A percentile compares a stretch with the other conserved stretches of the same genome.
These are phyloP conservation scores for Aphelenchoides besseyi DNA, from an alignment of 1,140 invertebrate genomes.

Conservation along the genomic window DNA sequence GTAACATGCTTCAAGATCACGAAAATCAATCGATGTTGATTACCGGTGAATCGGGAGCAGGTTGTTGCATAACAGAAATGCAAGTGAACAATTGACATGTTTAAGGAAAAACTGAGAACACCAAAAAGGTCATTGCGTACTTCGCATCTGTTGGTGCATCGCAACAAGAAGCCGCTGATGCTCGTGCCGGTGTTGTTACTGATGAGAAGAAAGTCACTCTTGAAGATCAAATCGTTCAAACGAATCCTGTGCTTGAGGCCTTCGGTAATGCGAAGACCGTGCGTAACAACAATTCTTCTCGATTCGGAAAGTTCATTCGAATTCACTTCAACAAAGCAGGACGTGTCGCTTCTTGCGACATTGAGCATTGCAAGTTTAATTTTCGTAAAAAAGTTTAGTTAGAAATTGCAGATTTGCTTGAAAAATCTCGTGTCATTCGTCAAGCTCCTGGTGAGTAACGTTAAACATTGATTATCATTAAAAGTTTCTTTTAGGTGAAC, in stretches of 20 bases:
- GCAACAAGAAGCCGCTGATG: conserved; percentile 16
- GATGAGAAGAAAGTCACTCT: conserved; percentile 59
- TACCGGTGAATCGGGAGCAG: conserved; percentile 83
- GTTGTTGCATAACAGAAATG: conserved; percentile 77
- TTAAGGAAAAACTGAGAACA: conserved; percentile 68
- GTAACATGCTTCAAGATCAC: conserved; percentile 86
- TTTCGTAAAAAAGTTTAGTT: background rate
- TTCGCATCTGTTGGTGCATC: conserved; percentile 64
- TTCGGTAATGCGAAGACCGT: conserved; percentile 99
- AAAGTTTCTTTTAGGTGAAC: conserved; percentile 71
- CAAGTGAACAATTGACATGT: conserved; percentile 71
- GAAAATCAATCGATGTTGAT: conserved; percentile 85
- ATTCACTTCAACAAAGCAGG: conserved; percentile 98
- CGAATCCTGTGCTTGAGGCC: conserved; percentile 96
- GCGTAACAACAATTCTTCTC: conserved; percentile 77
- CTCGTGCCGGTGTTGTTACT: background rate
- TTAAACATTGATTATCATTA: conserved; percentile 78
- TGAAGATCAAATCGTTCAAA: conserved; percentile 97
- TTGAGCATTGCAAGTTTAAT: conserved; percentile 99
- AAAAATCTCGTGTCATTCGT: conserved; percentile 99
- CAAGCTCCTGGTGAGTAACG: conserved; percentile 95
- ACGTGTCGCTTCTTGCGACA: conserved; percentile 99
- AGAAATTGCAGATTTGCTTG: conserved; percentile 79
- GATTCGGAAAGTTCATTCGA: conserved; percentile 90
- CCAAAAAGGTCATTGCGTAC: conserved; percentile 65